Base-by-base conservation (phyloP, 2,797 vertebrate species). In the Eptatretus atami region DNA sequence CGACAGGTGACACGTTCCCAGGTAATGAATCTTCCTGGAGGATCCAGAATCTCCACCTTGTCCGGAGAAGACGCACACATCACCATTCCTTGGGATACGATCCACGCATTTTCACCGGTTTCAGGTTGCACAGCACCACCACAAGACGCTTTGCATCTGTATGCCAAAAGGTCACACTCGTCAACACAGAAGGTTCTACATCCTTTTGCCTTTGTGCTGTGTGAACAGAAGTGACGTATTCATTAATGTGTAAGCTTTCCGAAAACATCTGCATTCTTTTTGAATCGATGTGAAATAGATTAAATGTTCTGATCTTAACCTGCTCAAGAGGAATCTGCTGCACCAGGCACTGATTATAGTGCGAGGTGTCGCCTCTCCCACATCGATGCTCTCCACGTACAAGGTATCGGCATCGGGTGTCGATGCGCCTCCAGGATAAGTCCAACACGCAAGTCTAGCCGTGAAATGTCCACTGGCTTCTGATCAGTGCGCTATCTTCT, bases 81-180 rank as follows among this genome's bases (percentile, higher is more conserved):
- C 67, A 98, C 75, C 88, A 95, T 95, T 52, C 87, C 92, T 69
- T 98, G 86, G 65, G 92, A 98, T 6, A 87, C 67, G 4, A 94
- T 77, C 13, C 88, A 71, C 88, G 82, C 90, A 98, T 95, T 75
- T 94, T 95, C 11, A 83, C 86, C 65, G 87, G 81, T 74, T 92
- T 98, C 72, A 95, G 75, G 72, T 98, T 98, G 70, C 92, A 98
- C 65, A 98, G 74, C 19, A 98, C 75, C 69, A 98, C 52, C 3
- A 80, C 87, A 87, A 94, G 83, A 31, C 84, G 81, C 72, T 92
- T 71, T 95, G 87, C 85, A 98, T 93, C 90, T 98, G 75, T 12
- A n/a, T 24, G 31, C 31, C 31, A 44, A 64, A 67, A 57, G 63
- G 65, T 64, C 13, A 66, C 10, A 5, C 65, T 13, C 31, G 55